Base-by-base conservation (phyloP, 2,888 invertebrate species). In the Dorcus hopei region DNA sequence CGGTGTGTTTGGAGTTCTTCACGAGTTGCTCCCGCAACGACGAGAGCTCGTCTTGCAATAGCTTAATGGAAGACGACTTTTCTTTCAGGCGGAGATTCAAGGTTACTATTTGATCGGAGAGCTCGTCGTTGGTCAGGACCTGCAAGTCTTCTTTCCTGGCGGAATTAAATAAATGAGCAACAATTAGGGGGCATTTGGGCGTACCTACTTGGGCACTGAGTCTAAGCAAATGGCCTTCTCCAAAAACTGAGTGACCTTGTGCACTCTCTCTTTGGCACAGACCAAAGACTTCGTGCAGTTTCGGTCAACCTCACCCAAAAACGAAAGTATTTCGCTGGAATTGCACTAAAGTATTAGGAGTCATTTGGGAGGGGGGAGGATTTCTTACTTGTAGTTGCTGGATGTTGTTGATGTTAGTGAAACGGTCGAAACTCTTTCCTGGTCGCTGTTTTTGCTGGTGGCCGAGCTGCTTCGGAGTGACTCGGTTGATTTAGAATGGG, bases 301-400 rank as follows among this genome's bases (percentile, higher is more conserved):
- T 64, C 69, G 68, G 58, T 88, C 87, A 0, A 87, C 84, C 74
- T 87, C 85, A 69, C 88, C 87, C 61, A 88, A 71, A 73, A 85
- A 87, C 54, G 84, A 82, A 52, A 87, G 81, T 66, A 88, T 83
- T 72, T 86, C 85, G 74, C 86, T 87, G 75, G 76, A 82, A 75
- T 48, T 9, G 7, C 9, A 26, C 47, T 19, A 8, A 23, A 39
- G 9, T 19, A 49, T 38, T 38, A 19, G 26, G 7, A 33, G 1
- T 4, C 6, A 33, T 33, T 33, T 33, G 26, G 7, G 26, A 6
- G 26, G 26, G 3, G 26, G 26, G 7, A 6, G 26, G 6, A 6
- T 0, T 38, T 59, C 50, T 65, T 68, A 71, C 72, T 65, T 70
- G 49, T 71, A 71, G 54, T 71, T 68, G 2, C 23, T 59, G 2